phyloP scores from a whole-genome alignment of 2,113 vertebrate genomes.

The Morone saxatilis region DNA sequence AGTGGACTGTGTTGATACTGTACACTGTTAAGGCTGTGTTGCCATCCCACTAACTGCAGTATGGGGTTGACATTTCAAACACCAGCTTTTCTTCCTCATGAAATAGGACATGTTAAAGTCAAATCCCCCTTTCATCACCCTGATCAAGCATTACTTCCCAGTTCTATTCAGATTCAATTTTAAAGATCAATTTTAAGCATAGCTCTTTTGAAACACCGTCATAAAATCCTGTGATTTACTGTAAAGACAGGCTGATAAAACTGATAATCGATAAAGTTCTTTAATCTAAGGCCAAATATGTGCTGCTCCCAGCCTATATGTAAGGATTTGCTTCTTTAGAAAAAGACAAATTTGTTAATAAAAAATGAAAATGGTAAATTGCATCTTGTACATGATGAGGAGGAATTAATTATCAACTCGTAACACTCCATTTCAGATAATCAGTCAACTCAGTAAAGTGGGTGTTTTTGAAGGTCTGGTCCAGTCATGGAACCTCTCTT shows the following conservation, averaged over 20 bases:
- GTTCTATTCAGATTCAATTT: constrained; percentile 23
- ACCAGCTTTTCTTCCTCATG: constrained; percentile 24
- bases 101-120: constrained; percentile 35
- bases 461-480: too few species aligned
- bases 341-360: too few species aligned
- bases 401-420: not conserved
- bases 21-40: constrained; percentile 17
- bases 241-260: not conserved
- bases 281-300: too few species aligned
- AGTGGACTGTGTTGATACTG: constrained; percentile 43
- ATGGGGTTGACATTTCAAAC: constrained; percentile 50
- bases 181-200: not conserved
- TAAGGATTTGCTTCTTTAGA: too few species aligned
- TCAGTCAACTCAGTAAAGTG: too few species aligned
- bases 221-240: not conserved
- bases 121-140: constrained; percentile 29
- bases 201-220: not conserved
- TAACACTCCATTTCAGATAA: too few species aligned
- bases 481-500: not conserved
- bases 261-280: too few species aligned
- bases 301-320: too few species aligned
- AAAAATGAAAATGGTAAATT: too few species aligned
- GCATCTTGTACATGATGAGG: not conserved
- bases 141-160: constrained; percentile 14
- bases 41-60: constrained; percentile 28